Conservation (phyloP, 2,797 vertebrate genomes). For the Hippopotamyrus pictus region DNA sequence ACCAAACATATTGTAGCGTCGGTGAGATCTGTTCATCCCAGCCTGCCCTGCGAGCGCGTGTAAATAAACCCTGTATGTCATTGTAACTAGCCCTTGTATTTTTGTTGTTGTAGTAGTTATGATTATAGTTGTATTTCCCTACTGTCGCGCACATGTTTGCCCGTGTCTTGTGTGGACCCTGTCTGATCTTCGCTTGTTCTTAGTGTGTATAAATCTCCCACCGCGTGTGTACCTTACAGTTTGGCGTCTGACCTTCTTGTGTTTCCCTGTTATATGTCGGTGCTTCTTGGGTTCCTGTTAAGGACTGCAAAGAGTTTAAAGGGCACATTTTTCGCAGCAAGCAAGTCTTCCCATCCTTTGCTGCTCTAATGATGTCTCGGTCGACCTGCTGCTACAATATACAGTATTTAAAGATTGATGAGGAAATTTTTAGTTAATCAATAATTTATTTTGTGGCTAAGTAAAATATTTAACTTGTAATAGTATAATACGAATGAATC, state of each 20-base stretch:
- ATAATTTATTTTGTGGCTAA: background rate
- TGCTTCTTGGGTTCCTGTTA: background rate
- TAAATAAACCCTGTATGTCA: background rate
- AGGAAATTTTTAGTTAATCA: background rate
- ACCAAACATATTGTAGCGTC: background rate
- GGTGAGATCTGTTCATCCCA: background rate
- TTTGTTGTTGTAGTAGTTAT: background rate
- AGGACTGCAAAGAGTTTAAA: background rate
- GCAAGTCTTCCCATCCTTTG: background rate
- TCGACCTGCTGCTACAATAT: background rate
- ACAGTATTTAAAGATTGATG: background rate
- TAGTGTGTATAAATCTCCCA: background rate
- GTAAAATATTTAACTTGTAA: background rate
- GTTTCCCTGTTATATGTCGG: background rate
- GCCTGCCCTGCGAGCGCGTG: background rate
- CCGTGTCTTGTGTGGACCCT: background rate
- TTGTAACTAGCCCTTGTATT: background rate
- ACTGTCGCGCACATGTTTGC: background rate
- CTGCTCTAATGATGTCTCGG: background rate
- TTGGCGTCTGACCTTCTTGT: background rate
- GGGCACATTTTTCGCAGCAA: too few relatives aligned
- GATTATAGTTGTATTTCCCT: background rate
- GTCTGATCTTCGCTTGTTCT: background rate
- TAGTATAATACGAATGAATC: background rate
- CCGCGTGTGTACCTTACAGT: background rate